Percentiles rank a stretch among this genome's conserved stretches.
phyloP scores from a whole-genome alignment of 2,888 invertebrate species.

The Myopa tessellatipennis region DNA sequence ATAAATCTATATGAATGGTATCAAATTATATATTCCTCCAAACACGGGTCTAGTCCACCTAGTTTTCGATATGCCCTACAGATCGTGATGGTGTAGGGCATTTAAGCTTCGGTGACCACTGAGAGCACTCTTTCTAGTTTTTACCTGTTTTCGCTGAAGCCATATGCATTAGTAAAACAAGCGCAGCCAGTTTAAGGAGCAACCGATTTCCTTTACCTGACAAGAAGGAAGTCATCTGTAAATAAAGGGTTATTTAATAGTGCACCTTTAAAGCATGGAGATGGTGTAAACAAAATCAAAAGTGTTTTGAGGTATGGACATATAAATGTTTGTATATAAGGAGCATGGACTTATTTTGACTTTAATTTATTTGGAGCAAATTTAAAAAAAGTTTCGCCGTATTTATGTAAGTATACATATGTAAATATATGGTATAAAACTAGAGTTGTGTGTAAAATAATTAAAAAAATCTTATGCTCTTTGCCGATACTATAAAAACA shows the following conservation, averaged over 20 bases:
- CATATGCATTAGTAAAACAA: conserved; percentile 52
- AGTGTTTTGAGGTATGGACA: not conserved
- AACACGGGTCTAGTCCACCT: too few species aligned
- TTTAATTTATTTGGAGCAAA: not conserved
- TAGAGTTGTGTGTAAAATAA: too few species aligned
- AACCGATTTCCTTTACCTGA: conserved; percentile 46
- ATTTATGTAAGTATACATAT: too few species aligned
- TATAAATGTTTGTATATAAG: not conserved
- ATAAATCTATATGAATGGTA: too few species aligned
- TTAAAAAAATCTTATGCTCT: too few species aligned
- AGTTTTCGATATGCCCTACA: too few species aligned
- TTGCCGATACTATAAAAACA: too few species aligned
- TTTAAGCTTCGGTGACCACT: not conserved
- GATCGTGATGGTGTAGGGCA: too few species aligned
- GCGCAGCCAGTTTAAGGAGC: conserved; percentile 45
- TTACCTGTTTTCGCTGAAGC: conserved; percentile 62
- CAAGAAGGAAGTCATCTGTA: conserved; percentile 48
- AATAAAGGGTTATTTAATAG: conserved; percentile 21
- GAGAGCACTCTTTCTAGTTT: too few species aligned
- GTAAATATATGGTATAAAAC: too few species aligned
- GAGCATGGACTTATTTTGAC: not conserved
- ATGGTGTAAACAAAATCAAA: not conserved
- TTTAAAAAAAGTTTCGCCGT: not conserved
- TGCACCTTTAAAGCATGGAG: not conserved
- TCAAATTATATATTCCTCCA: too few species aligned